These are phyloP conservation scores for Takifugu bimaculatus DNA, from an alignment of 2,113 vertebrate genomes.

Conservation along the genomic window DNA sequence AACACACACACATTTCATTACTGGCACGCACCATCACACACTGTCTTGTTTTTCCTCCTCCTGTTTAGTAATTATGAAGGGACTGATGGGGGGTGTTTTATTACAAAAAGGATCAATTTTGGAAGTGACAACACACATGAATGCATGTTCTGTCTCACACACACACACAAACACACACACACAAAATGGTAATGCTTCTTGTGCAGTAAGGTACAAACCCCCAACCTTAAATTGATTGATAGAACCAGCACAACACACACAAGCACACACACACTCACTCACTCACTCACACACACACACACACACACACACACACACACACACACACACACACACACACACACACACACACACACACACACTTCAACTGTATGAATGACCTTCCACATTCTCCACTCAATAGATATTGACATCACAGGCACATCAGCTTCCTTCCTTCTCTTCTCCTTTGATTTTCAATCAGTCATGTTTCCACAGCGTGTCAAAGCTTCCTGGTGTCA, in stretches of 20 bases:
- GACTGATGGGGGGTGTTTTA: constrained; percentile 55
- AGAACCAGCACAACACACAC: constrained; percentile 1
- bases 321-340: constrained; percentile 11
- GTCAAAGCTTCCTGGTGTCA: too few species aligned
- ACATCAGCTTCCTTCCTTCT: constrained; percentile 15
- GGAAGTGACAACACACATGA: constrained; percentile 47
- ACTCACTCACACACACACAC: background rate
- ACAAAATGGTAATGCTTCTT: constrained; percentile 31
- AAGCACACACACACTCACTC: background rate
- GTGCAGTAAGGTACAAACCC: constrained; percentile 45
- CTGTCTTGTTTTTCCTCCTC: constrained; percentile 1
- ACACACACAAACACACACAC: background rate
- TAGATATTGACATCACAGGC: constrained; percentile 20
- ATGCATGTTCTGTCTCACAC: constrained; percentile 7
- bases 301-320: background rate
- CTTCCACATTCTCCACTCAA: constrained; percentile 43
- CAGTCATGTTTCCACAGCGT: too few species aligned
- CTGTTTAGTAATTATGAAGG: constrained; percentile 51
- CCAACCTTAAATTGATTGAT: constrained; percentile 40
- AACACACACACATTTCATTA: background rate
- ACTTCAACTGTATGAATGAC: constrained; percentile 32
- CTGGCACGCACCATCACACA: background rate
- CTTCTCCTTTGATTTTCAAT: background rate
- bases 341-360: background rate
- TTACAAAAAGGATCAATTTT: constrained; percentile 57